Conservation (phyloP, 1,140 invertebrate species). For the Holcopasites calliopsidis region DNA sequence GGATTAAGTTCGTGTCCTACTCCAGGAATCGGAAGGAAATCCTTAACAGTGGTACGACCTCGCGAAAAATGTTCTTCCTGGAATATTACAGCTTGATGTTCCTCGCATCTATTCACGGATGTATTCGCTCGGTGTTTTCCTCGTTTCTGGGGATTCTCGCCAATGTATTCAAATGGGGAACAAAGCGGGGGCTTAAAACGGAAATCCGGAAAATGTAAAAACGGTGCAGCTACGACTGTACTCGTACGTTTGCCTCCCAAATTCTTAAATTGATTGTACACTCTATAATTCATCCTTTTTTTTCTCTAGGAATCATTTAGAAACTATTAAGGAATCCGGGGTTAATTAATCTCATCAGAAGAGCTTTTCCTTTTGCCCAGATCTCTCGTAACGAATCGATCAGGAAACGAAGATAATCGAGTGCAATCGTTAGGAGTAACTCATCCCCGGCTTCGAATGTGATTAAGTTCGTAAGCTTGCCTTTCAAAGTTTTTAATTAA, state of each 20-base stretch:
- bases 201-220: neutral
- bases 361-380: too few relatives aligned
- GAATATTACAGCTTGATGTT: constrained; percentile 18
- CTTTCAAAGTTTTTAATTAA: too few relatives aligned
- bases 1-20: constrained; percentile 40
- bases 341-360: too few relatives aligned
- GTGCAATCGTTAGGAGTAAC: too few relatives aligned
- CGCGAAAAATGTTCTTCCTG: neutral
- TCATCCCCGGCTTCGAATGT: too few relatives aligned
- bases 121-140: constrained; percentile 9
- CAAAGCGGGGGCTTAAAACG: neutral
- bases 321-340: too few relatives aligned
- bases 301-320: too few relatives aligned
- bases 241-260: too few relatives aligned
- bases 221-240: neutral
- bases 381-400: too few relatives aligned
- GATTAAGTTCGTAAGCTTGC: too few relatives aligned
- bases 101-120: constrained; percentile 1
- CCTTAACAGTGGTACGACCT: neutral
- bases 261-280: neutral
- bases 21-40: constrained; percentile 21
- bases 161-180: neutral
- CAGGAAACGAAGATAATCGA: too few relatives aligned
- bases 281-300: too few relatives aligned
- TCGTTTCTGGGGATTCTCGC: neutral